phyloP scores from a whole-genome alignment of 2,888 invertebrate genomes.

The Lomographa bimaculata region DNA sequence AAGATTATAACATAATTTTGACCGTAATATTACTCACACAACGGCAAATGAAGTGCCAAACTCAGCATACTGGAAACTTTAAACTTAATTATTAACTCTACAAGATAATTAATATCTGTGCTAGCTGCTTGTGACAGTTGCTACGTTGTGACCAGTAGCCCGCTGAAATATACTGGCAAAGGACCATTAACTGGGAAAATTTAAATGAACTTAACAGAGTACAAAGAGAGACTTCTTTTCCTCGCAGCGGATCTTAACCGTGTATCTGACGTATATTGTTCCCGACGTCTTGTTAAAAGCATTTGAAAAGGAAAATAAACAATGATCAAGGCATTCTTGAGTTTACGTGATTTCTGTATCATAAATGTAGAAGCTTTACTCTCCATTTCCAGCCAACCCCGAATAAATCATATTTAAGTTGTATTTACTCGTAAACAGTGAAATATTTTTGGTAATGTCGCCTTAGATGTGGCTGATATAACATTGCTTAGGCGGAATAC shows the following conservation, averaged over 20 bases:
- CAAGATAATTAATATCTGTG: conserved; percentile 69
- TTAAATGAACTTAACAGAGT: conserved; percentile 8
- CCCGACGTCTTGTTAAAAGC: too few species aligned
- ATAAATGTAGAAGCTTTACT: conserved; percentile 24
- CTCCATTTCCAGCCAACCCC: conserved; percentile 26
- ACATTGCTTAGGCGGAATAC: conserved; percentile 17
- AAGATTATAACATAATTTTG: conserved; percentile 60
- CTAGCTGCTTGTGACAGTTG: conserved; percentile 47
- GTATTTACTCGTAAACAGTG: conserved; percentile 20
- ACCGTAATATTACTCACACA: conserved; percentile 58
- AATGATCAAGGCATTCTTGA: background rate
- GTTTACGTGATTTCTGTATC: conserved; percentile 18
- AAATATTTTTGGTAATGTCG: conserved; percentile 25
- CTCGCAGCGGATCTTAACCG: background rate
- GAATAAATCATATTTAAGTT: conserved; percentile 32
- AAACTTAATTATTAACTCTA: conserved; percentile 73
- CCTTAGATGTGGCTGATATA: conserved; percentile 18
- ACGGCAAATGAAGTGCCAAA: conserved; percentile 62
- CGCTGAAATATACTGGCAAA: conserved; percentile 30
- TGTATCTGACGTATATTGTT: too few species aligned
- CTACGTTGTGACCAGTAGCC: conserved; percentile 27
- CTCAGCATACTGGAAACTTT: conserved; percentile 62
- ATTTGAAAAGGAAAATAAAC: conserved; percentile 2
- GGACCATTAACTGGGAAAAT: conserved; percentile 23
- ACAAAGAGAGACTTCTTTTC: background rate